phyloP scores from a whole-genome alignment of 2,888 invertebrate species.

The Platycheirus albimanus region DNA sequence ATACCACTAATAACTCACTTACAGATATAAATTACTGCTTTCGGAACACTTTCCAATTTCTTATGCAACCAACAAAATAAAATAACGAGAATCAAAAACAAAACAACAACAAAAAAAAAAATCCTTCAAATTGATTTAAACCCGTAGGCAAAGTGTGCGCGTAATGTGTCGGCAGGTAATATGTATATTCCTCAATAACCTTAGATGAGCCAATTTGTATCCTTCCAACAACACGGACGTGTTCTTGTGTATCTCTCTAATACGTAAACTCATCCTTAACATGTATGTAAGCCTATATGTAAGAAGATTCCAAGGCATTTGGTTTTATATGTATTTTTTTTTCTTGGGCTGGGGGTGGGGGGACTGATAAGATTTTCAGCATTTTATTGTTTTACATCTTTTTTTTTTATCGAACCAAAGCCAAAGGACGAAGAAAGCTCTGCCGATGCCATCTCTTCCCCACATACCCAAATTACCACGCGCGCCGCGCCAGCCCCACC shows the following conservation, averaged over 20 bases:
- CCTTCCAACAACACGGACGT: slow-evolving; percentile 30
- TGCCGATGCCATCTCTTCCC: too few species aligned
- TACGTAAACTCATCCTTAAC: slow-evolving; percentile 5
- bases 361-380: slow-evolving; percentile 51
- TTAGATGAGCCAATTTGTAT: slow-evolving; percentile 67
- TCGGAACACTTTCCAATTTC: slow-evolving; percentile 49
- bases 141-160: slow-evolving; percentile 46
- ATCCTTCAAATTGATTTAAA: slow-evolving; percentile 60
- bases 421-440: slow-evolving; percentile 13
- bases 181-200: slow-evolving; percentile 65
- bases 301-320: slow-evolving; percentile 12
- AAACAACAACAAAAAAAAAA: too few species aligned
- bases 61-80: slow-evolving; percentile 24
- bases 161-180: slow-evolving; percentile 56
- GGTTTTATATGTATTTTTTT: slow-evolving; percentile 7
- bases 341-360: slow-evolving; percentile 12
- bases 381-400: slow-evolving; percentile 55
- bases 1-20: slow-evolving; percentile 49
- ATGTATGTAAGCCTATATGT: neutral
- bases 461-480: too few species aligned
- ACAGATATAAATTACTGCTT: slow-evolving; percentile 39
- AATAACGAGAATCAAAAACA: neutral
- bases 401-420: slow-evolving; percentile 19
- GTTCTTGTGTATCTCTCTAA: slow-evolving; percentile 10
- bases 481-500: too few species aligned